These are phyloP conservation scores for Berghia stephanieae DNA, from an alignment of 1,140 invertebrate species.

Conservation along the genomic window DNA sequence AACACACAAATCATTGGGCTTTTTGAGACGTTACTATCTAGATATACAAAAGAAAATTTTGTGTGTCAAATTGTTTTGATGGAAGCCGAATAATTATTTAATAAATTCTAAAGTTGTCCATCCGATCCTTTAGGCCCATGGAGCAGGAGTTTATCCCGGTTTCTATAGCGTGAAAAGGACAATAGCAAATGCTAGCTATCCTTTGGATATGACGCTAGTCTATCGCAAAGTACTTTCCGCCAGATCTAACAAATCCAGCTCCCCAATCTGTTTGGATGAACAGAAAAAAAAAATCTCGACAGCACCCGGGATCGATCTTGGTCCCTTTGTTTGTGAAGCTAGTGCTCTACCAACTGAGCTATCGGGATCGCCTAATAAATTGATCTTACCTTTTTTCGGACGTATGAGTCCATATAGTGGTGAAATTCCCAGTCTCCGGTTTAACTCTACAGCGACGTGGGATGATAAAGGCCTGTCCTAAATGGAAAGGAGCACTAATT, in stretches of 20 bases:
- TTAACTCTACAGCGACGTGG: conserved; percentile 14
- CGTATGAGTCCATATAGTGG: conserved; percentile 10
- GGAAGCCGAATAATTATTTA: not conserved
- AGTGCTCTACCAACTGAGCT: no score
- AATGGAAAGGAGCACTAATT: not conserved
- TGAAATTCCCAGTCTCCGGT: conserved; percentile 20
- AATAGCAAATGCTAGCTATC: no score
- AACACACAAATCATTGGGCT: not conserved
- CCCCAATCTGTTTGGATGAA: not conserved
- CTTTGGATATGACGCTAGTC: no score
- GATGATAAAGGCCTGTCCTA: conserved; percentile 15
- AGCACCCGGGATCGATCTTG: no score
- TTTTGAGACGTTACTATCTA: not conserved
- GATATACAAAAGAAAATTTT: not conserved
- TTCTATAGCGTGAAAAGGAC: no score
- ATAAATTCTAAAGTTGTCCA: not conserved
- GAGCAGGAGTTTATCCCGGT: no score
- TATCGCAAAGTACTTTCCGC: no score
- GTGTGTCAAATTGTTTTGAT: not conserved
- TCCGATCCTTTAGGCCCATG: no score
- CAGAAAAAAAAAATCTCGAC: no score
- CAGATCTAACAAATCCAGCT: no score
- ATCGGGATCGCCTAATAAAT: not conserved
- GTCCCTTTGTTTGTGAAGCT: no score
- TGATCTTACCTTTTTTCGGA: conserved; percentile 14